Conservation (phyloP, 1,140 invertebrate species). For the Aphelenchoides besseyi region DNA sequence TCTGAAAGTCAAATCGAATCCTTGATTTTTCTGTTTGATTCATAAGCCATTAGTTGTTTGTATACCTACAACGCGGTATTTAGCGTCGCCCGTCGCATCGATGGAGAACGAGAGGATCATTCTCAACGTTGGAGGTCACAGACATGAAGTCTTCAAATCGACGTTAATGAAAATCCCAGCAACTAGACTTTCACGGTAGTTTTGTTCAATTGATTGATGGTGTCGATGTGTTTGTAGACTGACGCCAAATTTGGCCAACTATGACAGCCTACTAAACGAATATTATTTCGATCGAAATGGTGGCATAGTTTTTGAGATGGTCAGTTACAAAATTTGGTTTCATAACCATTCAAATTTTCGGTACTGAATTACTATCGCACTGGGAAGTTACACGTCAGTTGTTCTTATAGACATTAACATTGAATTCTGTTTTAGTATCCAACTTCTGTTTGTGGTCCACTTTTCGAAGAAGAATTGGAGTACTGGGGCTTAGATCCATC, state of each 20-base stretch:
- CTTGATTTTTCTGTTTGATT: too few species aligned
- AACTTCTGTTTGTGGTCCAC: conserved; percentile 83
- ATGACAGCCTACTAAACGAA: conserved; percentile 91
- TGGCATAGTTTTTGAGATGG: conserved; percentile 66
- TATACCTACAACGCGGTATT: too few species aligned
- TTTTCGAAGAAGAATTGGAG: conserved; percentile 93
- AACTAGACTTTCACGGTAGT: conserved; percentile 70
- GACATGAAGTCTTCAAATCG: conserved; percentile 77
- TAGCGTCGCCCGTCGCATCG: conserved; percentile 38
- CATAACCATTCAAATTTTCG: conserved; percentile 76
- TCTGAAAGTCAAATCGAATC: too few species aligned
- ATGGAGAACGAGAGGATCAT: conserved; percentile 93
- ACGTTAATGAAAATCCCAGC: conserved; percentile 86
- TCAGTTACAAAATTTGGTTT: conserved; percentile 11
- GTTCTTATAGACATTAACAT: too few species aligned
- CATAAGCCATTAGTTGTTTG: too few species aligned
- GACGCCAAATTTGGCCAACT: conserved; percentile 84
- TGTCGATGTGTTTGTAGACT: conserved; percentile 63
- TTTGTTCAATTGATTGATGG: not conserved
- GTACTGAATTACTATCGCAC: conserved; percentile 78
- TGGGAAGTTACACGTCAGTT: too few species aligned
- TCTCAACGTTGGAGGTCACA: conserved; percentile 93
- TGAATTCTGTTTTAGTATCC: conserved; percentile 47
- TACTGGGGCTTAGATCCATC: conserved; percentile 93
- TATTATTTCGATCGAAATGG: conserved; percentile 98